Percentiles rank a stretch among this genome's conserved stretches.
Evolutionary conservation across 2,113 vertebrate species (phyloP).

Genomic region (Microcebus griseorufus): DNA sequence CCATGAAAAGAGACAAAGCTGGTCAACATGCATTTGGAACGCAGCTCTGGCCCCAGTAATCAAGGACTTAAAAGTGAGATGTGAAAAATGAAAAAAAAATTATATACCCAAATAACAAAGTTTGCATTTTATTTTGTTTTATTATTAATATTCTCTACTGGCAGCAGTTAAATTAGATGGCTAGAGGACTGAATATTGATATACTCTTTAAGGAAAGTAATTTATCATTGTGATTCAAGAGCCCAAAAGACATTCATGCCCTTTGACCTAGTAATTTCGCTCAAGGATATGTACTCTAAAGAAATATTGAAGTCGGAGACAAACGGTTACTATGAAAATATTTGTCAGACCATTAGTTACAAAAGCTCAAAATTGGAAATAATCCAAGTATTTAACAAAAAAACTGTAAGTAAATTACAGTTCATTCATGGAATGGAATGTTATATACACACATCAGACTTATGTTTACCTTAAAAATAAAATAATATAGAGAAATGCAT

Average conservation of each 20-base stretch:
- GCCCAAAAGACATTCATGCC: background rate
- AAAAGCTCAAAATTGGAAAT: conserved; percentile 23
- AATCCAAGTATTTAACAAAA: background rate
- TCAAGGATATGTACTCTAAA: background rate
- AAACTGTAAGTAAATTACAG: background rate
- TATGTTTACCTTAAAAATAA: conserved; percentile 3
- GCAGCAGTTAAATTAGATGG: background rate
- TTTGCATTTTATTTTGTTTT: background rate
- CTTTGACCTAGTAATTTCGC: background rate
- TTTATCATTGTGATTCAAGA: background rate
- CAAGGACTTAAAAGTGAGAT: background rate
- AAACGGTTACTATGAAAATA: background rate
- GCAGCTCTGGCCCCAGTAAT: background rate
- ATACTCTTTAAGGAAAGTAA: background rate
- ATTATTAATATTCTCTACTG: background rate
- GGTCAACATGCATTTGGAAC: background rate
- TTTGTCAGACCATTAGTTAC: background rate
- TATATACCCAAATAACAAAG: background rate
- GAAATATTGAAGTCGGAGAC: background rate
- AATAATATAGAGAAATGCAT: background rate
- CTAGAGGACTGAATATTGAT: background rate
- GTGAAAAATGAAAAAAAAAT: background rate
- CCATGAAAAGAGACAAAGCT: background rate
- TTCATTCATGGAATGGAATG: background rate
- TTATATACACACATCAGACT: background rate